Percentiles rank a stretch among this genome's conserved stretches.
Evolutionary conservation across 2,888 invertebrate species (phyloP).

Genomic region (Mesorhabditis sp.): DNA sequence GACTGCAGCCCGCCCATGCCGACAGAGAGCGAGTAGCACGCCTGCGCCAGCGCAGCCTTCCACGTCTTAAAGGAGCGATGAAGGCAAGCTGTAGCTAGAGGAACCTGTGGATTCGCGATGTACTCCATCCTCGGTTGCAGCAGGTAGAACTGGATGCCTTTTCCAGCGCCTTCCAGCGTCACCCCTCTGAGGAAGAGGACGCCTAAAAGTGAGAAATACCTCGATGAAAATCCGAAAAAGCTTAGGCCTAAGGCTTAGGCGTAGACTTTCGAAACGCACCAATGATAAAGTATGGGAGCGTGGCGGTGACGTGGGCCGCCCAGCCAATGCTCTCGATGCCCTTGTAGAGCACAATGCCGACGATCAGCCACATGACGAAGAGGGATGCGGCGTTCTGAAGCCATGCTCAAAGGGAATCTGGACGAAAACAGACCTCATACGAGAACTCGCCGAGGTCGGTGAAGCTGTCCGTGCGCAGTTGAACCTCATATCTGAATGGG

Average conservation of each 20-base stretch:
- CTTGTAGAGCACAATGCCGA: constrained; percentile 37
- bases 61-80: constrained; percentile 30
- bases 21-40: constrained; percentile 48
- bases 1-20: constrained; percentile 49
- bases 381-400: no score
- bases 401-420: no score
- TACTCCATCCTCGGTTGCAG: neutral
- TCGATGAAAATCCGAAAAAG: no score
- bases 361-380: constrained; percentile 33
- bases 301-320: constrained; percentile 34
- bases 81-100: neutral
- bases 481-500: no score
- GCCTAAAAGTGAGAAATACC: constrained; percentile 7
- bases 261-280: neutral
- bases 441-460: constrained; percentile 33
- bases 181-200: constrained; percentile 46
- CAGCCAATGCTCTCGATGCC: constrained; percentile 45
- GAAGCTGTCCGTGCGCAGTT: constrained; percentile 15
- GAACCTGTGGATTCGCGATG: neutral
- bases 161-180: constrained; percentile 40
- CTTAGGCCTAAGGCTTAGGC: no score
- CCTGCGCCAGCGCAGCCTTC: constrained; percentile 46
- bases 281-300: constrained; percentile 49
- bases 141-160: constrained; percentile 25
- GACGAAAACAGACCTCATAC: constrained; percentile 10